Conservation (phyloP, 2,888 invertebrate genomes). For the Cinara cedri region DNA sequence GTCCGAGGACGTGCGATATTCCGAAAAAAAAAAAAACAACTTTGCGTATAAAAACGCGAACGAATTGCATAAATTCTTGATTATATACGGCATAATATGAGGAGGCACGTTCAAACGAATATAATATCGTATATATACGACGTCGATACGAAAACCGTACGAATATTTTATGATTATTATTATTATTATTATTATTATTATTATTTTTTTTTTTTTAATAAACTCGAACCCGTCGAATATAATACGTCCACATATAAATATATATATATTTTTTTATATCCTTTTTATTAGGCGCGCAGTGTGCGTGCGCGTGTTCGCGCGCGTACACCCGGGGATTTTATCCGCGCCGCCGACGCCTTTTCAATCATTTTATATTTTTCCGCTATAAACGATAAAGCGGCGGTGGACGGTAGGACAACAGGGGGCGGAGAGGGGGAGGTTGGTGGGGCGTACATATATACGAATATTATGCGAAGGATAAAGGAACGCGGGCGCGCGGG, state of each 20-base stretch:
- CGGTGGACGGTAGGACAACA: too few relatives aligned
- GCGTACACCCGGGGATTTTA: not conserved
- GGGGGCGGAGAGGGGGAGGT: too few relatives aligned
- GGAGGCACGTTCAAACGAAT: too few relatives aligned
- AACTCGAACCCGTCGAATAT: conserved; percentile 36
- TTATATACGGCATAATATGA: too few relatives aligned
- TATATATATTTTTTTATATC: conserved; percentile 10
- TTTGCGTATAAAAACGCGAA: too few relatives aligned
- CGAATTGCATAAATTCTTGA: too few relatives aligned
- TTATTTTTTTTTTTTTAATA: conserved; percentile 38
- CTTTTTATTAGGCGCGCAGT: conserved; percentile 23
- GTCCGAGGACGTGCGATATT: too few relatives aligned
- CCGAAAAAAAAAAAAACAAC: too few relatives aligned
- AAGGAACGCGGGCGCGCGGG: not conserved
- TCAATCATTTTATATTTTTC: conserved; percentile 45
- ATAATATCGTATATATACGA: too few relatives aligned
- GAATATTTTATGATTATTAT: too few relatives aligned
- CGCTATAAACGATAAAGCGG: not conserved
- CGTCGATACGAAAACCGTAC: not conserved
- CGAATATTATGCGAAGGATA: not conserved
- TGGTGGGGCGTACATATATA: not conserved
- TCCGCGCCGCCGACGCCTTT: conserved; percentile 6
- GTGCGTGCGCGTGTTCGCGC: not conserved
- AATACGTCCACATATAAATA: too few relatives aligned
- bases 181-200: too few relatives aligned